Base-by-base conservation (phyloP, 2,797 vertebrate species). In the Benthosema pterotum region DNA sequence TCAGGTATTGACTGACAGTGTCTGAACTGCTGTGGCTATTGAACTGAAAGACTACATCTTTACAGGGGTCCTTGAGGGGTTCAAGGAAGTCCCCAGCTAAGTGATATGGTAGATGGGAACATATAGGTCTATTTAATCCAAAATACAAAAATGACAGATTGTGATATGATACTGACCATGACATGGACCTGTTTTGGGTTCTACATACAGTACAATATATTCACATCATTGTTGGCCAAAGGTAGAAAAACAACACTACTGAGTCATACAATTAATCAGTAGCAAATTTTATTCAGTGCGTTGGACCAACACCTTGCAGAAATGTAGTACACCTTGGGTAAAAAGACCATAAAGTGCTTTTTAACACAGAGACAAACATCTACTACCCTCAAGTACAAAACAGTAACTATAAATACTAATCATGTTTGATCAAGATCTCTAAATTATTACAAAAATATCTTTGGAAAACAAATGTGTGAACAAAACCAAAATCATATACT, bases 291-390 rank as follows among this genome's bases (percentile, higher is more conserved):
- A 77, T 52, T 79, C 51, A 82, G 50, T 59, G 67, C 45, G 75
- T 57, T 51, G 22, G 22, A 3, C 22, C 72, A 69, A 69, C 32
- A 74, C 16, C 45, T 14, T 4, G 13, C 12, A 69, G 60, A 76
- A 79, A 81, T 74, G 52, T 70, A 55, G 15, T 67, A 72, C 0
- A 58, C 58, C 45, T 18, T 55, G 3, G 18, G 32, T 4, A n/a
- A 72, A 49, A 48, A 52, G 19, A 72, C 49, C 17, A 16, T 85
- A 88, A 89, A 89, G 83, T 88, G 83, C 75, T 69, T 74, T 56
- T 17, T 57, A 76, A 65, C 49, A 69, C 6, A 47, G 11, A 60
- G 12, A 59, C 45, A 58, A 65, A 75, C 13, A 72, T 15, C 65
- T 25, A 55, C 38, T 49, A 61, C 25, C 6, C 14, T 12, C 42